Evolutionary conservation across 2,888 invertebrate species (phyloP), one percentile per base, ranked within the genome.

Genomic region (Apotomis capreana): DNA sequence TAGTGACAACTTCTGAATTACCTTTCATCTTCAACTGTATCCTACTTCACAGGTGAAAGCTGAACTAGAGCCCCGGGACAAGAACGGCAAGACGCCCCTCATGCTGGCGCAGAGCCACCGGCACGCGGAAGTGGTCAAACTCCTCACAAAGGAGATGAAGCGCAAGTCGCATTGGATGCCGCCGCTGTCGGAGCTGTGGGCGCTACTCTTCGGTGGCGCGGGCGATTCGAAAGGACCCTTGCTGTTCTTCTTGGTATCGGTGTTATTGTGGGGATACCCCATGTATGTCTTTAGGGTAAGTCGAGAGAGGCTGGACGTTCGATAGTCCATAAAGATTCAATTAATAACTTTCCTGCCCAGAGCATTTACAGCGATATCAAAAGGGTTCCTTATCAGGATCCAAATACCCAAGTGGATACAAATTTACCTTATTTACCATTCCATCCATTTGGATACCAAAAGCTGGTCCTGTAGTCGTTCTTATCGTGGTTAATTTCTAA

Each of bases 141-240:
- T 97, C 63, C 91, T 98, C 12, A 96, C 97, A 80, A 95, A 95
- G 44, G 97, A 97, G 85, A 96, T 96, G 83, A 97, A 97, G 79
- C 95, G 97, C 77, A 95, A 95, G 78, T 96, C 96, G 0, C 96
- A 97, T 78, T 97, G 98, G 96, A 96, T 98, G 90, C 97, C 97
- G 9, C 97, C 97, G 0, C 94, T 97, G 13, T 96, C 97, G 9
- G 97, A 98, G 88, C 94, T 98, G 71, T 98, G 98, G 97, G 96
- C 97, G 51, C 91, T 98, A 81, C 92, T 98, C 40, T 98, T 98
- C 85, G 98, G 98, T 4, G 97, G 97, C 64, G 97, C 97, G 10
- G 98, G 98, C 0, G 97, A 98, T 83, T 97, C 97, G 0, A 98
- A 98, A 88, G 97, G 97, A 13, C 98, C 98, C 0, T 87, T 98